Evolutionary conservation across 2,797 vertebrate species (phyloP), one percentile per base, ranked within the genome.

Genomic region (Alosa sapidissima): DNA sequence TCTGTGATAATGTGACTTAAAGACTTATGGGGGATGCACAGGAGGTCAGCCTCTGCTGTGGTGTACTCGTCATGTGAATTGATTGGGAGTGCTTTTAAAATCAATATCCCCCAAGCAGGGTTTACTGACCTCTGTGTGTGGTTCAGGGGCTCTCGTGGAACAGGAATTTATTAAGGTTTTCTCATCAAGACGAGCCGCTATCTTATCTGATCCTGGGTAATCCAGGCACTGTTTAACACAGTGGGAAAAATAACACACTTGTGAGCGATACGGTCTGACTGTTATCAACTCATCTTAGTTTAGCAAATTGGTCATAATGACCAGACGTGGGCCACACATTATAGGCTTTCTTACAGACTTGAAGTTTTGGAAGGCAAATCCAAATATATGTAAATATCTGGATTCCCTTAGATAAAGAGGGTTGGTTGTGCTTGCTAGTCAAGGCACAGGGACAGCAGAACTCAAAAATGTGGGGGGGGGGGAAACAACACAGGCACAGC

Each of bases 71-170:
- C 68, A 75, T 19, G 36, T 41, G 5, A 19, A 81, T 84, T 33
- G 45, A 85, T 84, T 75, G 82, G 11, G 28, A 81, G 45, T 86
- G 68, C 58, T 81, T 84, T 86, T 65, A 41, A 84, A 85, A 84
- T 88, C 82, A 82, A 85, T 84, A 83, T 33, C 68, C 11, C 5
- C 68, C 68, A 41, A 5, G 33, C 68, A 41, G 68, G 33, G 68
- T 41, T 45, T 16, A 19, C 33, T 75, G 68, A 75, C 68, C 68
- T 75, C 68, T 75, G 68, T 16, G 11, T 75, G 68, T 45, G 36
- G 68, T 75, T 45, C 33, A 45, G 33, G 33, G 16, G 68, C 33
- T 75, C 13, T 33, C 11, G 68, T 3, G 6, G 68, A 75, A 45
- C 11, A 75, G 28, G 68, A 75, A 75, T 75, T 33, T 36, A 72